These are phyloP conservation scores for Stegastes partitus DNA, from an alignment of 2,113 vertebrate genomes.

Conservation along the genomic window DNA sequence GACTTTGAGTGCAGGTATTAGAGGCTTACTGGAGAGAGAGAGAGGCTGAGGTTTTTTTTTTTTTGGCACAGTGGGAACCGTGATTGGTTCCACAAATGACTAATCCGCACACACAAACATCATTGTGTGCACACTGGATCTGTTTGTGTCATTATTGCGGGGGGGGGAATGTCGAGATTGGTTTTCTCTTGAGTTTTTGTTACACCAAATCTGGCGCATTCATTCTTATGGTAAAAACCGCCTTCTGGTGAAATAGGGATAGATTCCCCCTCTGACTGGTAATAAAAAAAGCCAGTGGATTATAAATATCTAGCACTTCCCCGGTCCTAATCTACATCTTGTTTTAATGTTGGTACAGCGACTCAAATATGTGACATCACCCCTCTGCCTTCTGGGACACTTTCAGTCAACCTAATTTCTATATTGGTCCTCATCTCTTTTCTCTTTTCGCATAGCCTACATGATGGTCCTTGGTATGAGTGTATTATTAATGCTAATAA, in stretches of 20 bases:
- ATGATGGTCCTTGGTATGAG: conserved; percentile 61
- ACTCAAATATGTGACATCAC: conserved; percentile 71
- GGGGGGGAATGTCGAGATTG: conserved; percentile 14
- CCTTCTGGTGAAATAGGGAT: conserved; percentile 15
- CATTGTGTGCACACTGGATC: conserved; percentile 38
- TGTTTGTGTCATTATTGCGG: conserved; percentile 29
- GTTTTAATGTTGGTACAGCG: conserved; percentile 56
- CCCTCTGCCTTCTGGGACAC: conserved; percentile 66
- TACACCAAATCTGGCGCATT: conserved; percentile 8
- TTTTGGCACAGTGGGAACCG: conserved; percentile 46
- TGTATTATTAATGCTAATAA: conserved; percentile 37
- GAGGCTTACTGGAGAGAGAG: conserved; percentile 41
- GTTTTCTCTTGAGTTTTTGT: conserved; percentile 25
- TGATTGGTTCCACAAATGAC: conserved; percentile 52
- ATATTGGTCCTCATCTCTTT: conserved; percentile 75
- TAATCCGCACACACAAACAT: conserved; percentile 58
- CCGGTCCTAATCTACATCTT: conserved; percentile 41
- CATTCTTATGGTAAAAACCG: not conserved
- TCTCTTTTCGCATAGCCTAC: conserved; percentile 68
- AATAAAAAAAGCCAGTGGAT: not conserved
- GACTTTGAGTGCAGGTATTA: conserved; percentile 38
- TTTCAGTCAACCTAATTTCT: conserved; percentile 82
- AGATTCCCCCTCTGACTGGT: not conserved
- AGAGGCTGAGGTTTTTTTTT: conserved; percentile 4
- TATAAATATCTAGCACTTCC: conserved; percentile 23